A percentile compares a stretch with the other conserved stretches of the same genome.
Conservation (phyloP, 1,140 invertebrate genomes). For the Neodiprion fabricii region DNA sequence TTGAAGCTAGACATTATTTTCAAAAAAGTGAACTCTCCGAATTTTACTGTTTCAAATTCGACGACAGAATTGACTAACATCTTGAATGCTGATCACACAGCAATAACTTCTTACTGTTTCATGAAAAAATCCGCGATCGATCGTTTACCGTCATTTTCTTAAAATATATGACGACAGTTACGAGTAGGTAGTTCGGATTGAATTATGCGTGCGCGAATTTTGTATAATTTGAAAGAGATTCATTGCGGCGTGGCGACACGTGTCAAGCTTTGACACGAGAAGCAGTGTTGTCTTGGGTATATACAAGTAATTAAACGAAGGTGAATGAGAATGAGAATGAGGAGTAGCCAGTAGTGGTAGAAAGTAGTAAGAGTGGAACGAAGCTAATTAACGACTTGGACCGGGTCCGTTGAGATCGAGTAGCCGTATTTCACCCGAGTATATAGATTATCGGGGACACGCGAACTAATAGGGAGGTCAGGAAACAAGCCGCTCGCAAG, state of each 20-base stretch:
- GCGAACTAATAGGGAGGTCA: constrained; percentile 52
- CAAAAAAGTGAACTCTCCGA: too few species aligned
- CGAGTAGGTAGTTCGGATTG: too few species aligned
- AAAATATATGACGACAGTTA: too few species aligned
- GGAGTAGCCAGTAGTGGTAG: constrained; percentile 22
- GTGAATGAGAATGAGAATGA: constrained; percentile 12
- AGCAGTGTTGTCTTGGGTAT: not conserved
- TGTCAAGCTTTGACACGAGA: not conserved
- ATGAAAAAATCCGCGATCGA: too few species aligned
- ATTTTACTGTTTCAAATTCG: too few species aligned
- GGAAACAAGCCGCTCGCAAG: constrained; percentile 50
- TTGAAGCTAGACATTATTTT: too few species aligned
- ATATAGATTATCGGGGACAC: constrained; percentile 40
- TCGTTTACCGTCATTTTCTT: too few species aligned
- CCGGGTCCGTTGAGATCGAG: constrained; percentile 52
- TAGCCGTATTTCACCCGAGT: constrained; percentile 50
- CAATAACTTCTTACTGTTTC: too few species aligned
- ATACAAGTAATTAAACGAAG: not conserved
- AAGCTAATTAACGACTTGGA: constrained; percentile 50
- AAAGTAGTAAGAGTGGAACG: constrained; percentile 20
- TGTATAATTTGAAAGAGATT: not conserved
- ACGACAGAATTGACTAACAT: too few species aligned
- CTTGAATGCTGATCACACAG: too few species aligned
- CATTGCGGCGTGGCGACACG: not conserved
- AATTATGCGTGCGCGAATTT: not conserved